Evolutionary conservation across 2,113 vertebrate genomes (phyloP).

Genomic region (Mola mola): DNA sequence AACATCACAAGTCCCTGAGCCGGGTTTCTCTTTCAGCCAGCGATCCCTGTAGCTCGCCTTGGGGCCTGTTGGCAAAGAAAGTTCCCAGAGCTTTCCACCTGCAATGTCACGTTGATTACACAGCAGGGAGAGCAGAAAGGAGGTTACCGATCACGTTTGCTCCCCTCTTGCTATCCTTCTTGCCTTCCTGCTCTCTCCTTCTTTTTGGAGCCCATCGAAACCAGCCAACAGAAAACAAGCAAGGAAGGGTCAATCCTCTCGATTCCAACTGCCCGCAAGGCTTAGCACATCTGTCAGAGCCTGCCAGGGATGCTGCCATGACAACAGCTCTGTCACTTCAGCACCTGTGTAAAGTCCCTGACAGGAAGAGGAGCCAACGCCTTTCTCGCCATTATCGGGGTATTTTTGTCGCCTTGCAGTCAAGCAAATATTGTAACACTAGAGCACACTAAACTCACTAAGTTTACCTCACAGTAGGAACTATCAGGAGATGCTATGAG

Average conservation of each 20-base stretch:
- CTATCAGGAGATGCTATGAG: too few species aligned
- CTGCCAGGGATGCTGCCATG: conserved; percentile 62
- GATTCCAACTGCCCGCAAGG: conserved; percentile 60
- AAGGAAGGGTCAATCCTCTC: conserved; percentile 57
- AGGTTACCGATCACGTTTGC: conserved; percentile 58
- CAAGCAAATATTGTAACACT: conserved; percentile 19
- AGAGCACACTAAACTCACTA: conserved; percentile 33
- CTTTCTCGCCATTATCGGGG: conserved; percentile 17
- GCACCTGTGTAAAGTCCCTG: conserved; percentile 19
- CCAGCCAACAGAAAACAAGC: conserved; percentile 32
- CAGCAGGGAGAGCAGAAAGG: conserved; percentile 47
- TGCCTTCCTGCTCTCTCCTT: not conserved
- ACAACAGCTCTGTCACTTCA: conserved; percentile 61
- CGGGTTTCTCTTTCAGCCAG: conserved; percentile 54
- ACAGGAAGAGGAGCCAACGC: conserved; percentile 21
- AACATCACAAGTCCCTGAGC: conserved; percentile 70
- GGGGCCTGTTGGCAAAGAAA: conserved; percentile 58
- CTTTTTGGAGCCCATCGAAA: conserved; percentile 15
- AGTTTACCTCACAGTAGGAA: too few species aligned
- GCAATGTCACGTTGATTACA: conserved; percentile 72
- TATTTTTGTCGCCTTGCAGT: conserved; percentile 55
- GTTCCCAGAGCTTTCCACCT: conserved; percentile 68
- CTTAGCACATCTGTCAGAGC: conserved; percentile 61
- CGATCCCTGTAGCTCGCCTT: conserved; percentile 53
- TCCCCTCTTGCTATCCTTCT: conserved; percentile 10